These are phyloP conservation scores for Hirtodrosophila confusa DNA, from an alignment of 2,888 invertebrate genomes.

Conservation along the genomic window DNA sequence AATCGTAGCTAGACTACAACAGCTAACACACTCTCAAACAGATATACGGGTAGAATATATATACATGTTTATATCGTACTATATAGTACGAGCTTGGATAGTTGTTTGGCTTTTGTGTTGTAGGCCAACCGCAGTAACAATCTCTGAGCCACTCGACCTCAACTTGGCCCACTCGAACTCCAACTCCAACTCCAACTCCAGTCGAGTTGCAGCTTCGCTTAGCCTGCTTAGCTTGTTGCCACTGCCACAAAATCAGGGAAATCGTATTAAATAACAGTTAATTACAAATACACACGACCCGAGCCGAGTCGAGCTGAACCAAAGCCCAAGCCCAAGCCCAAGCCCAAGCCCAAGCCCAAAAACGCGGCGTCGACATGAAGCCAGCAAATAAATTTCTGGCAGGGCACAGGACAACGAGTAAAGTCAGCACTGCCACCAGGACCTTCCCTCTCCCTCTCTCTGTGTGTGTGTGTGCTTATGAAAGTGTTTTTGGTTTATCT, in stretches of 20 bases:
- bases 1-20: conserved; percentile 52
- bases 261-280: conserved; percentile 78
- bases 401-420: conserved; percentile 10
- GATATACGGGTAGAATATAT: not conserved
- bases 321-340: too few relatives aligned
- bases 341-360: conserved; percentile 26
- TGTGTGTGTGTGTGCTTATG: conserved; percentile 20
- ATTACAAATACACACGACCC: conserved; percentile 65
- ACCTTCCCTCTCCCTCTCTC: too few relatives aligned
- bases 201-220: not conserved
- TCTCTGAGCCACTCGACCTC: conserved; percentile 44
- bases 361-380: conserved; percentile 57
- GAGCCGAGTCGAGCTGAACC: conserved; percentile 10
- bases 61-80: too few relatives aligned
- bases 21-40: conserved; percentile 4
- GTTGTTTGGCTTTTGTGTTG: conserved; percentile 40
- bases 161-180: conserved; percentile 23
- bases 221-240: conserved; percentile 40
- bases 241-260: conserved; percentile 62
- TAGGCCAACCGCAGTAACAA: conserved; percentile 42
- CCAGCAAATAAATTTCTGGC: conserved; percentile 50
- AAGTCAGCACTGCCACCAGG: not conserved
- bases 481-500: conserved; percentile 48
- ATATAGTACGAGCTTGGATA: conserved; percentile 5
- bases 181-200: not conserved